Base-by-base conservation (phyloP, 2,113 vertebrate genomes). In the Hippotragus niger region DNA sequence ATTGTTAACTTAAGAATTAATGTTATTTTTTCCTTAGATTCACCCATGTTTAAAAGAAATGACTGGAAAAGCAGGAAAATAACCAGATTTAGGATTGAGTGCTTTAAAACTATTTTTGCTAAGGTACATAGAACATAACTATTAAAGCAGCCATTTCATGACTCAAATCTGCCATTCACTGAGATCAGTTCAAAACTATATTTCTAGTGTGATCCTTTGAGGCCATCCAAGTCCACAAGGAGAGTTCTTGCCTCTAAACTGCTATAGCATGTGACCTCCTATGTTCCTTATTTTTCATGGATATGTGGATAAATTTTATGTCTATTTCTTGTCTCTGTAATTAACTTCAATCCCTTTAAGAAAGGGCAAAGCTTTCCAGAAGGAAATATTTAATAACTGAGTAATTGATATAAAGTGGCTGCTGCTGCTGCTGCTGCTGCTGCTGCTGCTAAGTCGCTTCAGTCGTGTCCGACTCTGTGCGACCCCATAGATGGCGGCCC, bases 401-500 rank as follows among this genome's bases (percentile, higher is more conserved):
- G 31, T 87, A 93, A 97, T 83, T 95, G 82, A 95, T 87, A 93
- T 74, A 60, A 91, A 97, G 80, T 94, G 91, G 67, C 21, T 57
- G 60, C 60, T 33, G 58, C 19, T 53, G 53, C 45, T 47, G 45
- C 45, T 45, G 45, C 8, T 52, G 14, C 21, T 57, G 55, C 55
- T 60, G 60, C 60, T 62, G 60, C 60, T 62, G 29, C 29, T 62
- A 62, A 62, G 60, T 62, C 60, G 1, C 60, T 62, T 62, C 29
- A 62, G 60, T 62, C 6, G 0, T 33, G 29, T 62, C 29, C 6
- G 29, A 62, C 6, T 62, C 29, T 62, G 29, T 31, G 29, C 3
- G 2, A 33, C 60, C 60, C 60, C 60, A 62, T 7, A 33, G 60
- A 62, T 1, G 1, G 60, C 60, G 33, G 29, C 29, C 29, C 29